Percentiles rank a stretch among this genome's conserved stretches.
Evolutionary conservation across 2,797 vertebrate genomes (phyloP).

Genomic region (Acanthurus leucopareius): DNA sequence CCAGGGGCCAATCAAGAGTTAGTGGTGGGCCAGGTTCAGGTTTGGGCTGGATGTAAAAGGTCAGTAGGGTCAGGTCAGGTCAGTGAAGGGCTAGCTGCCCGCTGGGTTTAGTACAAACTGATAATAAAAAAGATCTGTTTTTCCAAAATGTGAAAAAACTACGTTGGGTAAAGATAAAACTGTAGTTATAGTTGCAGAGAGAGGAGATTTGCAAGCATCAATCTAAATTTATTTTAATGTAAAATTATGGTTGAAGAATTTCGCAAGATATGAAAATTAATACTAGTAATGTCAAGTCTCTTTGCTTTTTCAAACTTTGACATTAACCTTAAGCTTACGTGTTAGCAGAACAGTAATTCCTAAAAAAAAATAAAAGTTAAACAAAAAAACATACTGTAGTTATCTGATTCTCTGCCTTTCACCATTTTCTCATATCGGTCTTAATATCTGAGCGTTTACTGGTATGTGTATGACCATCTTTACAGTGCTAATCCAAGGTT

Average conservation of each 20-base stretch:
- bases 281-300: neutral
- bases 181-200: neutral
- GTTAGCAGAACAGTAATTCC: neutral
- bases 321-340: neutral
- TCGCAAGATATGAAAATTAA: neutral
- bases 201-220: neutral
- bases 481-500: neutral
- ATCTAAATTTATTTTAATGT: no score
- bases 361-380: no score
- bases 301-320: neutral
- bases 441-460: neutral
- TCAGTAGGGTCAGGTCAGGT: slow-evolving; percentile 52
- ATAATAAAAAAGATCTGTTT: slow-evolving; percentile 24
- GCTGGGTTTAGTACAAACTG: slow-evolving; percentile 35
- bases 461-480: neutral
- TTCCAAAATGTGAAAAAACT: neutral
- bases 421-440: neutral
- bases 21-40: slow-evolving; percentile 64
- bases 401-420: neutral
- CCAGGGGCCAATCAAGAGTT: slow-evolving; percentile 62
- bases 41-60: slow-evolving; percentile 61
- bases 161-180: neutral
- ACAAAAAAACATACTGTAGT: neutral
- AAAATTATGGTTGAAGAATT: neutral
- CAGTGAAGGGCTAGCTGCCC: slow-evolving; percentile 37